phyloP scores from a whole-genome alignment of 2,888 invertebrate genomes.

The Brachypterus glaber region DNA sequence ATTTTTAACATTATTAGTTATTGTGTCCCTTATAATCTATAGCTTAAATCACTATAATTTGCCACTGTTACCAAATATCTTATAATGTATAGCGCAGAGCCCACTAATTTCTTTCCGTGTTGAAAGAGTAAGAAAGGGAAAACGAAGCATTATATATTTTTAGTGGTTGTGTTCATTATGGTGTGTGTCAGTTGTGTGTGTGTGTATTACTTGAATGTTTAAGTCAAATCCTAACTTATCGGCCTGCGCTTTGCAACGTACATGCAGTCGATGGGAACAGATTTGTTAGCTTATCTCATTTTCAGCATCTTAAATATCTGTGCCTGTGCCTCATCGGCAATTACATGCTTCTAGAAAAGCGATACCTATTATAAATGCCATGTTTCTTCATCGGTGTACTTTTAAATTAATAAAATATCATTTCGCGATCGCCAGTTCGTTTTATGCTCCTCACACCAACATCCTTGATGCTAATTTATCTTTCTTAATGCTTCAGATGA shows the following conservation, averaged over 20 bases:
- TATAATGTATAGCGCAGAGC: too few species aligned
- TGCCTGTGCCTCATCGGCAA: constrained; percentile 20
- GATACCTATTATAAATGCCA: constrained; percentile 15
- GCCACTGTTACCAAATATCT: too few species aligned
- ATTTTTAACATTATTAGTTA: too few species aligned
- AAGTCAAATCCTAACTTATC: constrained; percentile 29
- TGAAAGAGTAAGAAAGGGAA: too few species aligned
- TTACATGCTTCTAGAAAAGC: constrained; percentile 22
- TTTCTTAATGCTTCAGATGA: too few species aligned
- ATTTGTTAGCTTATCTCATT: constrained; percentile 26
- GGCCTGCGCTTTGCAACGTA: constrained; percentile 20
- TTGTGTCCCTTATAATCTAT: too few species aligned
- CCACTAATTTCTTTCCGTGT: too few species aligned
- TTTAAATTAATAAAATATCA: constrained; percentile 4
- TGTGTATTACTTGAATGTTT: constrained; percentile 25
- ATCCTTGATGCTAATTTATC: too few species aligned
- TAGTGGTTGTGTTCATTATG: constrained; percentile 33
- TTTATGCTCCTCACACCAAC: too few species aligned
- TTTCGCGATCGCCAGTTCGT: too few species aligned
- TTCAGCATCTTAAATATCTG: constrained; percentile 25
- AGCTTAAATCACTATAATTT: too few species aligned
- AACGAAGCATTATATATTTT: too few species aligned
- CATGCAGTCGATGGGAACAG: constrained; percentile 23
- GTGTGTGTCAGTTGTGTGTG: constrained; percentile 29
- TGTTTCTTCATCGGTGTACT: constrained; percentile 6